Percentiles rank a stretch among this genome's conserved stretches.
phyloP scores from a whole-genome alignment of 2,888 invertebrate species.

The Spilarctia lutea region DNA sequence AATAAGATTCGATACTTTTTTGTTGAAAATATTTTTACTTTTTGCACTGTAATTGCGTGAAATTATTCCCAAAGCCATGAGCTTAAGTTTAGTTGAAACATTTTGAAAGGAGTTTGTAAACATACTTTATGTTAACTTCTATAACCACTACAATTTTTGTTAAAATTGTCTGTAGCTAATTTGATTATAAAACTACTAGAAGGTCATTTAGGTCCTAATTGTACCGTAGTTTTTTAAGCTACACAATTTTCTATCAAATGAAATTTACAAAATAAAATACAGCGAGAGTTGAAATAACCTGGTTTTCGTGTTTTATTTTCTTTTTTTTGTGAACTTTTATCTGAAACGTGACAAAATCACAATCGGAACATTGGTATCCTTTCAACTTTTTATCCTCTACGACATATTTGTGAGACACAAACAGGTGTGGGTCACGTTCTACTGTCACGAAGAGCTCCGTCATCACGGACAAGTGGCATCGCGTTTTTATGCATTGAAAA shows the following conservation, averaged over 20 bases:
- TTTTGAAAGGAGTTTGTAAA: neutral
- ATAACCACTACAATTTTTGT: neutral
- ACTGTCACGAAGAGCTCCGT: constrained; percentile 52
- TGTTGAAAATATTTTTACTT: constrained; percentile 10
- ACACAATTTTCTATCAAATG: neutral
- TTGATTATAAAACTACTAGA: neutral
- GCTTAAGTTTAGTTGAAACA: neutral
- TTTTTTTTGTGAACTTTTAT: constrained; percentile 32
- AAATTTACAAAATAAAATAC: constrained; percentile 26
- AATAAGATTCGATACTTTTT: constrained; percentile 30
- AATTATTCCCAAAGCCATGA: constrained; percentile 8
- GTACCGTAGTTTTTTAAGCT: neutral
- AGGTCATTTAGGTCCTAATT: neutral
- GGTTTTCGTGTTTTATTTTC: constrained; percentile 29
- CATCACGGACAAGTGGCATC: constrained; percentile 58
- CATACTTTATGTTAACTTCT: neutral
- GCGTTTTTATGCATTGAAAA: constrained; percentile 61
- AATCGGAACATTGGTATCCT: constrained; percentile 48
- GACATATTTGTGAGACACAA: constrained; percentile 59
- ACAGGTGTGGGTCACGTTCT: constrained; percentile 70
- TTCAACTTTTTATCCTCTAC: constrained; percentile 48
- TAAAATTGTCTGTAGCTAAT: neutral
- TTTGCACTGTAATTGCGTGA: constrained; percentile 7
- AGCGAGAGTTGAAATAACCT: constrained; percentile 30
- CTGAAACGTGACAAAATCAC: constrained; percentile 55